Percentiles rank a stretch among this genome's conserved stretches.
phyloP scores from a whole-genome alignment of 2,113 vertebrate genomes.

The Sterna hirundo region DNA sequence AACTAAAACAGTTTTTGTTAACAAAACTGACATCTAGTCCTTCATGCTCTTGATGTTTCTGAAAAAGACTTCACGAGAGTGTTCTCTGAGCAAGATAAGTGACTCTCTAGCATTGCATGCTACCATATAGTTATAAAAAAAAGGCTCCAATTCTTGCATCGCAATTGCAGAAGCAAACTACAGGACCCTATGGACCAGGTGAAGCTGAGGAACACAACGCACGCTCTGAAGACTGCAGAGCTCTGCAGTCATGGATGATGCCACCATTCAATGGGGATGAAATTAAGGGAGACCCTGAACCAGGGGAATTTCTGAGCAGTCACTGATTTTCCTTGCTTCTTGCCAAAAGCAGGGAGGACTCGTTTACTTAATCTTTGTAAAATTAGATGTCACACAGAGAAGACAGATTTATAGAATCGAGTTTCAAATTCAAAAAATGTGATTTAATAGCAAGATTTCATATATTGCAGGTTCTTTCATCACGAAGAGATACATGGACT shows the following conservation, averaged over 20 bases:
- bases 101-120: background rate
- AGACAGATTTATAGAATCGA: background rate
- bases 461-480: background rate
- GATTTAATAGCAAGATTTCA: constrained; percentile 4
- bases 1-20: background rate
- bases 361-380: background rate
- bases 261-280: background rate
- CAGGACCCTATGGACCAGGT: background rate
- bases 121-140: background rate
- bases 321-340: background rate
- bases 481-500: background rate
- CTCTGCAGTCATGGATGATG: background rate
- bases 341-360: background rate
- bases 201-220: background rate
- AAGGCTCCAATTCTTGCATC: background rate
- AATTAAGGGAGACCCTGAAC: background rate
- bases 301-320: background rate
- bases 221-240: background rate
- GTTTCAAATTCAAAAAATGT: background rate
- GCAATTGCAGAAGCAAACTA: background rate
- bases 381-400: background rate
- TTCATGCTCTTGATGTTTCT: background rate
- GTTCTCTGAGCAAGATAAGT: background rate
- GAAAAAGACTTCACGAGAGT: background rate
- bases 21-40: background rate